Percentiles rank a stretch among this genome's conserved stretches.
These are phyloP conservation scores for Uloborus diversus DNA, from an alignment of 1,140 invertebrate species.

Conservation along the genomic window DNA sequence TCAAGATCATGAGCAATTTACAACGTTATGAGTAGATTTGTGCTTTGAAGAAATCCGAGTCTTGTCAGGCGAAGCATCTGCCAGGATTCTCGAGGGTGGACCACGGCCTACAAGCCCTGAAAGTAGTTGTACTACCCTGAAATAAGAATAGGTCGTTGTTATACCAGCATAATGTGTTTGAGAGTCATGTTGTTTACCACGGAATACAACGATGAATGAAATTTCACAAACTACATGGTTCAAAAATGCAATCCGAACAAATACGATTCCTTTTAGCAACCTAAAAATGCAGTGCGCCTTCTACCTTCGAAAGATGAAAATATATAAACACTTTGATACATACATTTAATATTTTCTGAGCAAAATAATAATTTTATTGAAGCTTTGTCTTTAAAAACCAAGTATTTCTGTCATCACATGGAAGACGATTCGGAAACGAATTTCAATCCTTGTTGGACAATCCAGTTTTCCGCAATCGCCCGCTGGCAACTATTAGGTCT, in stretches of 20 bases:
- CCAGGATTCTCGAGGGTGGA: no score
- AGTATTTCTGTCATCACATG: constrained; percentile 34
- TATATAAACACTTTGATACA: constrained; percentile 28
- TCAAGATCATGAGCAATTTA: no score
- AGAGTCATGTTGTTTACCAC: neutral
- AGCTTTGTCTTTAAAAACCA: constrained; percentile 35
- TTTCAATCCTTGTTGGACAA: neutral
- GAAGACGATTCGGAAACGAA: constrained; percentile 33
- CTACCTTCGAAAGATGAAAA: neutral
- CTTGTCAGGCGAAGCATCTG: no score
- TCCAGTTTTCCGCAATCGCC: constrained; percentile 29
- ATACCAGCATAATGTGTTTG: neutral
- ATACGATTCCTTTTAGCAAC: neutral
- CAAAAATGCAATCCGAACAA: neutral
- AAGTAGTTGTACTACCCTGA: neutral
- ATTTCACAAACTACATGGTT: neutral
- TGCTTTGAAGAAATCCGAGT: no score
- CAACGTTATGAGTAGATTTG: no score
- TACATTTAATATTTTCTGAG: constrained; percentile 14
- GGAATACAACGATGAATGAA: neutral
- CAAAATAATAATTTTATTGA: constrained; percentile 37
- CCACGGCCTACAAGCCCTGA: neutral
- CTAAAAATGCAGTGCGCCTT: neutral
- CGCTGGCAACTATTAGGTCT: constrained; percentile 30
- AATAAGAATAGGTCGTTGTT: neutral